Evolutionary conservation across 2,888 invertebrate species (phyloP), one percentile per base, ranked within the genome.

Genomic region (Balanococcus diminutus): DNA sequence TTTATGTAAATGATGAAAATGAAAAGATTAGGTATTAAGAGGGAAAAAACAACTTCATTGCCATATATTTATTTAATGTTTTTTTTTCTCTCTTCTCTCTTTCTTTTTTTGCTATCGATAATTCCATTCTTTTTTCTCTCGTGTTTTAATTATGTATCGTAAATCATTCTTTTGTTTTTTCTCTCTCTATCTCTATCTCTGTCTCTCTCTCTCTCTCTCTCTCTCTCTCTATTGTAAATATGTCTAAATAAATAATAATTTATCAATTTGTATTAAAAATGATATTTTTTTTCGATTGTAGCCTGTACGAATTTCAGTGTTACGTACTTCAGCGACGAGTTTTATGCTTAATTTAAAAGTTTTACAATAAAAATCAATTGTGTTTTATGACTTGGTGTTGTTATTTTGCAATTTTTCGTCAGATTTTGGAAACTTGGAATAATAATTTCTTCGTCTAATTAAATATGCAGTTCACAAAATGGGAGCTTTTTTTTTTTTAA

Each of bases 61-160:
- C 81, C 86, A 81, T 67, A 36, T 82, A 32, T 81, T 82, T 82
- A 79, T 82, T 81, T 56, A 32, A 42, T 82, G 56, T 72, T 32
- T 39, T 19, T 82, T 86, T 67, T 36, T 39, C 31, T 81, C 51
- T 42, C 19, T n/a, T n/a, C n/a, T n/a, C n/a, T n/a, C n/a, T n/a
- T n/a, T 28, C 67, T 72, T 82, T 81, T 32, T 79, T 51, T n/a
- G 39, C 51, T 86, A 16, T 72, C 67, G 46, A 32, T 83, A 79
- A 67, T 81, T 86, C 81, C 82, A 72, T 86, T 32, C 61, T n/a
- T 75, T 67, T 39, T 67, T n/a, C 39, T 67, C 22, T 67, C n/a
- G 67, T 28, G 67, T 28, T 42, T 36, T 85, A 61, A 67, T 72
- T 75, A 36, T 75, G 67, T 79, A 79, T 79, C 39, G 79, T 79